Percentiles rank a stretch among this genome's conserved stretches.
Evolutionary conservation across 2,113 vertebrate genomes (phyloP).

Genomic region (Hippoglossus stenolepis): DNA sequence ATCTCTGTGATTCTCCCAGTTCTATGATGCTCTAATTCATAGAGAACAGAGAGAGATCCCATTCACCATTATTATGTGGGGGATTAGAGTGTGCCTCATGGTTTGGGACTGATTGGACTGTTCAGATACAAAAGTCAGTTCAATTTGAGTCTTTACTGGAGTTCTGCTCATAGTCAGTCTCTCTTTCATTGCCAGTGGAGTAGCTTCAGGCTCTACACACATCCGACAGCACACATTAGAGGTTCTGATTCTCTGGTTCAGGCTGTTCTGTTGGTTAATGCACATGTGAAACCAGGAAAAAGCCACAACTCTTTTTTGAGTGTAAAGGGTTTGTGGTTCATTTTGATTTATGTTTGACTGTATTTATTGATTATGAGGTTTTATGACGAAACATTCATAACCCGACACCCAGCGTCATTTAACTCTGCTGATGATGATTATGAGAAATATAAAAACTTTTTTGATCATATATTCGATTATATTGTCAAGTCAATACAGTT

Average conservation of each 20-base stretch:
- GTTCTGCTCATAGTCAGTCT: slow-evolving; percentile 29
- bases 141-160: slow-evolving; percentile 16
- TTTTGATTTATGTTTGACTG: no score
- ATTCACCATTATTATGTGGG: not conserved
- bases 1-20: slow-evolving; percentile 11
- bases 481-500: no score
- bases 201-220: slow-evolving; percentile 9
- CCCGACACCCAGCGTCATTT: no score
- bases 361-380: no score
- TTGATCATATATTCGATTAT: no score
- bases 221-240: not conserved
- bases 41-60: not conserved
- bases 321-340: no score
- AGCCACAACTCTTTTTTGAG: not conserved
- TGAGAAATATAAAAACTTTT: no score
- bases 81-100: not conserved
- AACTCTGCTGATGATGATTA: no score
- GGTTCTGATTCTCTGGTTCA: slow-evolving; percentile 6
- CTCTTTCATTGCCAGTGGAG: not conserved
- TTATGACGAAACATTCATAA: no score
- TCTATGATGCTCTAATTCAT: slow-evolving; percentile 7
- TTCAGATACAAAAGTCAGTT: not conserved
- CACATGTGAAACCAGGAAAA: not conserved
- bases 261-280: not conserved
- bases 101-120: slow-evolving; percentile 15